These are phyloP conservation scores for Aphodius granarius DNA, from an alignment of 2,888 invertebrate genomes.

Conservation along the genomic window DNA sequence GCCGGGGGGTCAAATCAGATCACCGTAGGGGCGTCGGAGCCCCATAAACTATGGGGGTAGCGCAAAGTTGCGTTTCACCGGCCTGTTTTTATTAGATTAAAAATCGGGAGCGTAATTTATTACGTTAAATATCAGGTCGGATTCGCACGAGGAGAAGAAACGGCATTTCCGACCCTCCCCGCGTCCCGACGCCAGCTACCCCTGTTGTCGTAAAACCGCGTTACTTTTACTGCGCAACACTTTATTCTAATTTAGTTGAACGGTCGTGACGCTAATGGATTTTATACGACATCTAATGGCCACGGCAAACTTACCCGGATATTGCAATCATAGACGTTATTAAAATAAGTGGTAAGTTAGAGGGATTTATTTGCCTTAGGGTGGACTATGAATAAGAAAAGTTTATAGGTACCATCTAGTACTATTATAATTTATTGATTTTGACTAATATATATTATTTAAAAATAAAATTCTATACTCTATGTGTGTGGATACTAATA, in stretches of 20 bases:
- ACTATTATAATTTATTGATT: too few species aligned
- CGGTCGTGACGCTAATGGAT: constrained; percentile 11
- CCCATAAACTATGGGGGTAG: neutral
- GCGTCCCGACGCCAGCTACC: neutral
- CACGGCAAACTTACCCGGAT: constrained; percentile 5
- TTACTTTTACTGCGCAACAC: constrained; percentile 10
- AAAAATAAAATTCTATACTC: too few species aligned
- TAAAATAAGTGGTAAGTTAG: neutral
- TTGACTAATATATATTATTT: too few species aligned
- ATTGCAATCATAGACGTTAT: neutral
- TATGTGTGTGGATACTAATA: too few species aligned
- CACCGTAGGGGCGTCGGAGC: neutral
- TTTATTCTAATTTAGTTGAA: constrained; percentile 13
- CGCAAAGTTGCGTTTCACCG: neutral
- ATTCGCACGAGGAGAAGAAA: neutral
- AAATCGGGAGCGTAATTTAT: constrained; percentile 5
- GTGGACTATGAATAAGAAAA: neutral
- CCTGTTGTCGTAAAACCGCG: constrained; percentile 6
- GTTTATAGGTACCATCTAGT: neutral
- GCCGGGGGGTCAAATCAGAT: neutral
- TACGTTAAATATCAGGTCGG: constrained; percentile 9
- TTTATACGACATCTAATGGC: constrained; percentile 9
- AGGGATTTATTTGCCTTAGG: neutral
- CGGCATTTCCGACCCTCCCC: neutral
- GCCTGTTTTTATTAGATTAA: constrained; percentile 13